phyloP scores from a whole-genome alignment of 2,888 invertebrate species.

The Creontiades dilutus region DNA sequence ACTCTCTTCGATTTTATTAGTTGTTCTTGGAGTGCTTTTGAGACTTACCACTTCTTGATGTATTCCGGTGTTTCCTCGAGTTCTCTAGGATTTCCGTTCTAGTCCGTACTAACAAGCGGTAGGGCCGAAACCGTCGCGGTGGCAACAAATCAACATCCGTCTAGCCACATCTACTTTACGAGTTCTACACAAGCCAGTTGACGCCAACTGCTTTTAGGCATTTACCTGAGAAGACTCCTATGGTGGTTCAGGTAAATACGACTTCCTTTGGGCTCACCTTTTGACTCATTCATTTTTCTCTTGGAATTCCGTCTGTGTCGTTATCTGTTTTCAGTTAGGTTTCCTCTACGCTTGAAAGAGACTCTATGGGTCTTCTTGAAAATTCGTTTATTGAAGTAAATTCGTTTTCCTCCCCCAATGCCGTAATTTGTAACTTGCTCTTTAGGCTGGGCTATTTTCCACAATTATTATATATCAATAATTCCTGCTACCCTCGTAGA shows the following conservation, averaged over 20 bases:
- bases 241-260: constrained; percentile 35
- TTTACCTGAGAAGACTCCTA: constrained; percentile 25
- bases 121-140: not conserved
- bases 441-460: too few species aligned
- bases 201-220: not conserved
- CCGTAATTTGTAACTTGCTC: too few species aligned
- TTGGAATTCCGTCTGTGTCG: not conserved
- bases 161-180: not conserved
- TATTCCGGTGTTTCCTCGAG: not conserved
- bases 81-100: not conserved
- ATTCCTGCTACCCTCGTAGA: too few species aligned
- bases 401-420: not conserved
- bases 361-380: not conserved
- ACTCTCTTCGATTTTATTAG: too few species aligned
- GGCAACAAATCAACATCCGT: not conserved
- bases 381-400: not conserved
- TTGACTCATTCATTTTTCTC: not conserved
- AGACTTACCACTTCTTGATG: too few species aligned
- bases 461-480: too few species aligned
- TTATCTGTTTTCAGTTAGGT: not conserved
- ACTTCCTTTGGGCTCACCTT: not conserved
- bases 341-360: not conserved
- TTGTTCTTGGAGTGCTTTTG: too few species aligned
- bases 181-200: not conserved
- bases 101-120: not conserved